phyloP scores from a whole-genome alignment of 2,797 vertebrate species.

The Syndactyla subalaris region DNA sequence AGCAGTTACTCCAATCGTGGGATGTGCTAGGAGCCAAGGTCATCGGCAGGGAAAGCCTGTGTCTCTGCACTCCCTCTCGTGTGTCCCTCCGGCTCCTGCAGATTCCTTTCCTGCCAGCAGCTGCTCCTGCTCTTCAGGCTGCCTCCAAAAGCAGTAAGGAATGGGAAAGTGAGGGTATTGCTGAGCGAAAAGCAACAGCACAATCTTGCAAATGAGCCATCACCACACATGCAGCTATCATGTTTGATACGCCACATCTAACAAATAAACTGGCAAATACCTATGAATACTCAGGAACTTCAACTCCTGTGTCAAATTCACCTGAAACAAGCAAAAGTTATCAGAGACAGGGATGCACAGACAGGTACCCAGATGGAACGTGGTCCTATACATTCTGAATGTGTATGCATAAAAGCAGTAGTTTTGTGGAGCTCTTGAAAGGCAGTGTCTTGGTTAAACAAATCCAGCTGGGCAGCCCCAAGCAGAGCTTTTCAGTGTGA shows the following conservation, averaged over 20 bases:
- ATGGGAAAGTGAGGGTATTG: background rate
- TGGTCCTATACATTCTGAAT: too few relatives aligned
- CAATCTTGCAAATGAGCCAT: background rate
- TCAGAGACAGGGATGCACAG: background rate
- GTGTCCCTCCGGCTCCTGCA: background rate
- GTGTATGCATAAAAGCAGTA: background rate
- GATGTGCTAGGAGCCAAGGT: background rate
- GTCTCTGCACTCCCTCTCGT: background rate
- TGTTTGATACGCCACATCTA: background rate
- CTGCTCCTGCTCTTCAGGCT: background rate
- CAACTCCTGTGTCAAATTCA: background rate
- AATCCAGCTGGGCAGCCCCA: background rate
- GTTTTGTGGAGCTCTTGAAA: background rate
- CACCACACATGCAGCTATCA: background rate
- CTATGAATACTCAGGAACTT: background rate
- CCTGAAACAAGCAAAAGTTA: background rate
- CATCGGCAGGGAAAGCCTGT: background rate
- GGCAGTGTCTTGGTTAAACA: background rate
- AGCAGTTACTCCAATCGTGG: background rate
- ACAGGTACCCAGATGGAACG: background rate
- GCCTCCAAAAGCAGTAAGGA: background rate
- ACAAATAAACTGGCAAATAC: background rate
- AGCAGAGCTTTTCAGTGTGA: background rate
- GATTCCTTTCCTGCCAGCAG: slow-evolving; percentile 29
- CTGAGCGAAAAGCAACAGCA: background rate